Evolutionary conservation across 2,888 invertebrate species (phyloP), one percentile per base, ranked within the genome.

Genomic region (Belgica antarctica): DNA sequence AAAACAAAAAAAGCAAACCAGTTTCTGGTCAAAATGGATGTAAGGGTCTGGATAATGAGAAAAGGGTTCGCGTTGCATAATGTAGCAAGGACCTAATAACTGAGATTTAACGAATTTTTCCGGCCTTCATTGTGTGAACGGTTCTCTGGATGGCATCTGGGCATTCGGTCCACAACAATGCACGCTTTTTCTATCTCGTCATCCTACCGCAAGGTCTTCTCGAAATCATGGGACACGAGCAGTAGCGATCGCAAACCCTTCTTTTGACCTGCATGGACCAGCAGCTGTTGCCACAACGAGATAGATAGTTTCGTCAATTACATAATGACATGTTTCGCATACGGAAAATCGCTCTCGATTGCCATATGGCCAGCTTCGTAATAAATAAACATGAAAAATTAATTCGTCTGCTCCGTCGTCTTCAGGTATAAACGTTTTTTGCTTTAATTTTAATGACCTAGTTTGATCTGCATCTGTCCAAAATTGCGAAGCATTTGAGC

Each of bases 1-100:
- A 52, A 52, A 52, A 52, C 52, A 52, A 52, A 52, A 52, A 41
- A 52, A 12, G 52, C 52, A 52, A 52, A 52, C 52, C 52, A 52
- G 52, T 52, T 52, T 52, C 52, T 52, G 52, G 52, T 52, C 52
- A 52, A 17, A 31, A 19, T 52, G 52, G 52, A 52, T 12, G 5
- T 12, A 52, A 41, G n/a, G 52, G 52, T 17, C 52, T 52, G 22
- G 22, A n/a, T 22, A 41, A n/a, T 52, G 22, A 12, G 12, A n/a
- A 52, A 52, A 52, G 52, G 52, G 52, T 31, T 31, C 34, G 7
- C 5, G 34, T 52, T 52, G 52, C 52, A n/a, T 8, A 19, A 52
- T 52, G 52, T 52, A 17, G 17, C 22, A 22, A 52, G 17, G 52
- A 22, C 52, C 52, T 52, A 19, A 52, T 19, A 52, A 52, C 52